Evolutionary conservation across 2,888 invertebrate species (phyloP).

Genomic region (Micoletzkya japonica): DNA sequence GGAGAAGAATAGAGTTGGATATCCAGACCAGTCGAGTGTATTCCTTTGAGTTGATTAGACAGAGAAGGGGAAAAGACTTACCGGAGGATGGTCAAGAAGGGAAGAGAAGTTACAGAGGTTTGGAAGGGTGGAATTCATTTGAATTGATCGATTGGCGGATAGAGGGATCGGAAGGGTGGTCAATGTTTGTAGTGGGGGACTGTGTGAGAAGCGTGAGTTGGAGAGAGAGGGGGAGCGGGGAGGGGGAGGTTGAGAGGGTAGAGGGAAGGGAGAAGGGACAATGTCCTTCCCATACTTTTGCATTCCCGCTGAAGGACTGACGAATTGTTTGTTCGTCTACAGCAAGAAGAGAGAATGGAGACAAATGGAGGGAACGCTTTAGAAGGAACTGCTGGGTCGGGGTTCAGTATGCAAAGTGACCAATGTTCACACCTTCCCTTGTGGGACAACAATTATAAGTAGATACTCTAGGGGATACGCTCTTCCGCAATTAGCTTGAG

Average conservation of each 20-base stretch:
- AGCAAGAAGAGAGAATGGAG: no score
- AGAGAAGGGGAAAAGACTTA: background rate
- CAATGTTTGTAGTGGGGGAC: background rate
- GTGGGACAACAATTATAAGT: no score
- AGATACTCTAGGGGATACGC: no score
- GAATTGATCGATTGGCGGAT: background rate
- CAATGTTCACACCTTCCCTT: no score
- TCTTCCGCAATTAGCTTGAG: no score
- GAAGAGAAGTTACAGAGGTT: constrained; percentile 23
- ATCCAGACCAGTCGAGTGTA: constrained; percentile 51
- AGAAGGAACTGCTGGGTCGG: no score
- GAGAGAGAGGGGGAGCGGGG: constrained; percentile 1
- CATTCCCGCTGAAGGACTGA: no score
- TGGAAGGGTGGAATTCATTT: background rate
- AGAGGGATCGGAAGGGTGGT: background rate
- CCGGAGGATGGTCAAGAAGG: constrained; percentile 15
- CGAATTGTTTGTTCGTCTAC: no score
- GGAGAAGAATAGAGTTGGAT: constrained; percentile 57
- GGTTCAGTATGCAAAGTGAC: no score
- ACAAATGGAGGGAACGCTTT: no score
- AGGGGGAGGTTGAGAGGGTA: background rate
- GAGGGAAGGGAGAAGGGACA: no score
- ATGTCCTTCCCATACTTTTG: no score
- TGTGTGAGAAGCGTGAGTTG: constrained; percentile 2
- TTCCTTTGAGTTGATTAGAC: background rate